Conservation (phyloP, 1,140 invertebrate species). For the Bombus cullumanus region DNA sequence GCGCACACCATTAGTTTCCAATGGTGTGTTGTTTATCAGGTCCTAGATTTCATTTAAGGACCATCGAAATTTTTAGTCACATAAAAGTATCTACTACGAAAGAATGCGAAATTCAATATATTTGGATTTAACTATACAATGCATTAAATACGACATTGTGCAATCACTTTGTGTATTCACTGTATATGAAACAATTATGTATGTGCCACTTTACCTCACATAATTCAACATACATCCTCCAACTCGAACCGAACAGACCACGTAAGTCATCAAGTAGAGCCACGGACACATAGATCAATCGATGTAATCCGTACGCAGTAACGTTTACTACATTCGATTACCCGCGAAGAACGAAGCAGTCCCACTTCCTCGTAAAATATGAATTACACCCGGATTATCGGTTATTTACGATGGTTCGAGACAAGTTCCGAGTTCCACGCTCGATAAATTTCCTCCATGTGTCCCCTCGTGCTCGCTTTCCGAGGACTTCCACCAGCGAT, state of each 20-base stretch:
- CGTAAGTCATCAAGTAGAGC: not conserved
- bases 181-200: not conserved
- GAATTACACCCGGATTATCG: constrained; percentile 19
- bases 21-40: no score
- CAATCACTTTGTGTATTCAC: not conserved
- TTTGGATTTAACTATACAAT: no score
- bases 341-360: constrained; percentile 23
- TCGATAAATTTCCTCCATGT: not conserved
- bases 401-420: constrained; percentile 23
- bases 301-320: not conserved
- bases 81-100: no score
- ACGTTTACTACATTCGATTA: constrained; percentile 46
- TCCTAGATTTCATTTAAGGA: no score
- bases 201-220: no score
- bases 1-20: no score
- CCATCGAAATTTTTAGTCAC: no score
- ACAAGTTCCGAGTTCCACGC: not conserved
- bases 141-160: not conserved
- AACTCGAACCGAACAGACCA: not conserved
- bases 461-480: not conserved
- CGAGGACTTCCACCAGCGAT: no score
- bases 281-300: not conserved
- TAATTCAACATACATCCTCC: not conserved
- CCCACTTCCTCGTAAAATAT: constrained; percentile 19
- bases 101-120: no score